Conservation (phyloP, 2,113 vertebrate species). For the Amazona guildingii region DNA sequence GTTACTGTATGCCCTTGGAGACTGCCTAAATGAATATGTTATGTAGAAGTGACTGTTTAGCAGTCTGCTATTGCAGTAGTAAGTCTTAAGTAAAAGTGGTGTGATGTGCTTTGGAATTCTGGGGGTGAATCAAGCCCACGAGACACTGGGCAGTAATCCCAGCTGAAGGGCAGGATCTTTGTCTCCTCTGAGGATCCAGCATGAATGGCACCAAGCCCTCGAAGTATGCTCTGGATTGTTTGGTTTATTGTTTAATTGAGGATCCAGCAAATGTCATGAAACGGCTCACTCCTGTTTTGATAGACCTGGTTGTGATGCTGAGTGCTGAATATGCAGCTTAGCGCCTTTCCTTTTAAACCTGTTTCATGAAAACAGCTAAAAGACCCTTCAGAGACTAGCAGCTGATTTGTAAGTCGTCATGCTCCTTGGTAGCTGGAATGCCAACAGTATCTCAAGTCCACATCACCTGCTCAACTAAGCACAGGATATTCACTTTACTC, state of each 20-base stretch:
- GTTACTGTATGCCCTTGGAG: background rate
- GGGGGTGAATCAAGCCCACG: rapidly evolving
- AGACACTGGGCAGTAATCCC: background rate
- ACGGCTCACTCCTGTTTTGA: background rate
- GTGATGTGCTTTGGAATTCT: background rate
- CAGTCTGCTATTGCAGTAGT: background rate
- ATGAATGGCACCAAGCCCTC: background rate
- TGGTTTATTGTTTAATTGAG: background rate
- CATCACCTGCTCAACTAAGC: background rate
- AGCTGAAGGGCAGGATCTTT: background rate
- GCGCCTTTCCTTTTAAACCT: background rate
- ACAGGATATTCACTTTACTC: background rate
- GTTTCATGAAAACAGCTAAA: background rate
- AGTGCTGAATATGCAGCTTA: background rate
- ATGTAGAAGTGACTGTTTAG: background rate
- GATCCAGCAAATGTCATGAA: background rate
- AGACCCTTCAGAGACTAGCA: background rate
- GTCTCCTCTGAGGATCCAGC: background rate
- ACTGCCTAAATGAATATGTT: background rate
- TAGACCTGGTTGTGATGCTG: background rate
- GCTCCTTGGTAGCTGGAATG: background rate
- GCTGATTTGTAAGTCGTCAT: background rate
- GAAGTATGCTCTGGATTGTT: background rate
- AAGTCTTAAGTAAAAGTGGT: background rate
- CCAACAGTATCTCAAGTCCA: background rate